These are phyloP conservation scores for Xestia sexstrigata DNA, from an alignment of 2,888 invertebrate genomes.

Conservation along the genomic window DNA sequence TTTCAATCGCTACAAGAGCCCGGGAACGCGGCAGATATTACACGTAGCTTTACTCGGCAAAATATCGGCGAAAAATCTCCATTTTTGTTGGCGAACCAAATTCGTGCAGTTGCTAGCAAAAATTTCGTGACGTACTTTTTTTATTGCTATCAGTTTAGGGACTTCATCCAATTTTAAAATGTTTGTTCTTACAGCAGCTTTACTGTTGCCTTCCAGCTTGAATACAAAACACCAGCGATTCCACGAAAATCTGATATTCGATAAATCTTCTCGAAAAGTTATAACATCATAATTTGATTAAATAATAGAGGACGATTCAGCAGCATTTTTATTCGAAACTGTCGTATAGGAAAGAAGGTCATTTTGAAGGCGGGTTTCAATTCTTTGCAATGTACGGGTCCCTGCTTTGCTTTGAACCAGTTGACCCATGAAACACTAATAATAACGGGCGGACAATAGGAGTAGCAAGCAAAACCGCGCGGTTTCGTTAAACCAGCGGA, in stretches of 20 bases:
- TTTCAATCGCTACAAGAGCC: constrained; percentile 79
- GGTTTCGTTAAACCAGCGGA: constrained; percentile 83
- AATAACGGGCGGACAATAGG: constrained; percentile 79
- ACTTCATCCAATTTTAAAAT: constrained; percentile 56
- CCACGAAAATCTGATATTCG: constrained; percentile 8
- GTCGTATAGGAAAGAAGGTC: constrained; percentile 53
- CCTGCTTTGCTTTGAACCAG: constrained; percentile 65
- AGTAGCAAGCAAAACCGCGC: constrained; percentile 71
- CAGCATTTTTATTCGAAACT: constrained; percentile 29
- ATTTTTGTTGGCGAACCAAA: constrained; percentile 65
- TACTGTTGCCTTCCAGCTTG: background rate
- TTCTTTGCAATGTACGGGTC: constrained; percentile 63
- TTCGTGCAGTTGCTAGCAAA: constrained; percentile 61
- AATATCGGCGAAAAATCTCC: constrained; percentile 73
- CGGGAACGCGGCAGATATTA: constrained; percentile 73
- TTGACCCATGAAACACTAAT: constrained; percentile 79
- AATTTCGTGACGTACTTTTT: constrained; percentile 54
- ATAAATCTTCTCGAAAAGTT: constrained; percentile 2
- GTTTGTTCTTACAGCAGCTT: constrained; percentile 7
- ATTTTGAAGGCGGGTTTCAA: constrained; percentile 63
- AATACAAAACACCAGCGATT: background rate
- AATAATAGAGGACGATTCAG: constrained; percentile 3
- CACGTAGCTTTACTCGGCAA: constrained; percentile 72
- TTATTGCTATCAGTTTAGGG: constrained; percentile 56
- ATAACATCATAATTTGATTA: background rate